A percentile compares a stretch with the other conserved stretches of the same genome.
phyloP scores from a whole-genome alignment of 2,888 invertebrate genomes.

The Mythimna loreyi region DNA sequence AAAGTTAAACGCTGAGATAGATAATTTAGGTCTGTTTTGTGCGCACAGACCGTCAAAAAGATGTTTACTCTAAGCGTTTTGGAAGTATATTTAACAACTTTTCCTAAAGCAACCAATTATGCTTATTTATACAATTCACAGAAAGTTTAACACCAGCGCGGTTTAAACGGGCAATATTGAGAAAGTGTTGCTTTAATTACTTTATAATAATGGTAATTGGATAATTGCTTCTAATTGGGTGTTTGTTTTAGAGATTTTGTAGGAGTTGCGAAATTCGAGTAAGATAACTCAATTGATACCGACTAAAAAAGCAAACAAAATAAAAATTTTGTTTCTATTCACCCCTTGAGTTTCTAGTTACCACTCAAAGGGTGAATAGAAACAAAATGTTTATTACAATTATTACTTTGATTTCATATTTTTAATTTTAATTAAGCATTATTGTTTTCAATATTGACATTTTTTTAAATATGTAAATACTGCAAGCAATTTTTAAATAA shows the following conservation, averaged over 20 bases:
- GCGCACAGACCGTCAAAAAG: conserved; percentile 32
- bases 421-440: no score
- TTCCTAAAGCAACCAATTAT: conserved; percentile 41
- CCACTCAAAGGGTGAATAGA: no score
- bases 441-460: no score
- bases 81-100: conserved; percentile 44
- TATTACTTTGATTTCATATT: no score
- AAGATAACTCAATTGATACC: background rate
- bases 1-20: conserved; percentile 50
- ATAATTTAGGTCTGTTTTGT: conserved; percentile 50
- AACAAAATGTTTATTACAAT: no score
- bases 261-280: background rate
- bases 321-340: no score
- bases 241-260: conserved; percentile 8
- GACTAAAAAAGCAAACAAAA: no score
- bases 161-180: conserved; percentile 6
- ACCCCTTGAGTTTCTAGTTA: no score
- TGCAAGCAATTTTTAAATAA: no score
- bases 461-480: no score
- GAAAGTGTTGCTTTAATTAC: conserved; percentile 24
- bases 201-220: conserved; percentile 4
- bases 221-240: conserved; percentile 8
- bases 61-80: conserved; percentile 21
- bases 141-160: conserved; percentile 12
- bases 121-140: conserved; percentile 32